These are phyloP conservation scores for Sardinella longiceps DNA, from an alignment of 2,797 vertebrate genomes.

Conservation along the genomic window DNA sequence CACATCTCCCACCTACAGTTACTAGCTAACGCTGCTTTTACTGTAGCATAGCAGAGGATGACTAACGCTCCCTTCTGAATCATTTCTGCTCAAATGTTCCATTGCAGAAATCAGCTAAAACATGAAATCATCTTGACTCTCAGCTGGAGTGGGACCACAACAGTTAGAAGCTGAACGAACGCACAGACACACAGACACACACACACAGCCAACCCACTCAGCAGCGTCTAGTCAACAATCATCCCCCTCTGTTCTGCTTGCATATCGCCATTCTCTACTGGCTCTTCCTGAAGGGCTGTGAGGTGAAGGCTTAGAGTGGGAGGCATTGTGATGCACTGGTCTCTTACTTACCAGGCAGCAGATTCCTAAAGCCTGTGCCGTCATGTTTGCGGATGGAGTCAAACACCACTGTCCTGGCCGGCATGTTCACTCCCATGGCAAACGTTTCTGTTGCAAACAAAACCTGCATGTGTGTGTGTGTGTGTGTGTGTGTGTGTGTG, in stretches of 20 bases:
- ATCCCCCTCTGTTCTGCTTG: too few relatives aligned
- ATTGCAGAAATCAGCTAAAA: background rate
- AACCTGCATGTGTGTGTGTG: slow-evolving; percentile 69
- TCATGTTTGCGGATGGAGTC: slow-evolving; percentile 92
- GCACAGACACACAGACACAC: background rate
- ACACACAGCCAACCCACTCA: background rate
- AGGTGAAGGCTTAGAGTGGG: too few relatives aligned
- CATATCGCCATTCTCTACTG: too few relatives aligned
- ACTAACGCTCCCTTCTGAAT: background rate
- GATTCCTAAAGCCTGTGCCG: slow-evolving; percentile 86
- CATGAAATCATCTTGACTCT: background rate
- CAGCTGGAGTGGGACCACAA: background rate
- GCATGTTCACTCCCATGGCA: slow-evolving; percentile 96
- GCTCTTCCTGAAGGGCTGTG: too few relatives aligned
- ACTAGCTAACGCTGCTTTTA: background rate
- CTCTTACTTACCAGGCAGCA: slow-evolving; percentile 80
- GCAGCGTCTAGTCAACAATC: too few relatives aligned
- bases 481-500: background rate
- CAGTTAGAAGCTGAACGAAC: background rate
- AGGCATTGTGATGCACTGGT: too few relatives aligned
- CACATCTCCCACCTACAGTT: background rate
- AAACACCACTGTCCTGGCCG: slow-evolving; percentile 90
- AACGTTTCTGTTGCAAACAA: slow-evolving; percentile 94
- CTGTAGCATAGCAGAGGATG: background rate
- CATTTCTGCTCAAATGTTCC: background rate